Conservation (phyloP, 2,113 vertebrate species). For the Microtus oregoni region DNA sequence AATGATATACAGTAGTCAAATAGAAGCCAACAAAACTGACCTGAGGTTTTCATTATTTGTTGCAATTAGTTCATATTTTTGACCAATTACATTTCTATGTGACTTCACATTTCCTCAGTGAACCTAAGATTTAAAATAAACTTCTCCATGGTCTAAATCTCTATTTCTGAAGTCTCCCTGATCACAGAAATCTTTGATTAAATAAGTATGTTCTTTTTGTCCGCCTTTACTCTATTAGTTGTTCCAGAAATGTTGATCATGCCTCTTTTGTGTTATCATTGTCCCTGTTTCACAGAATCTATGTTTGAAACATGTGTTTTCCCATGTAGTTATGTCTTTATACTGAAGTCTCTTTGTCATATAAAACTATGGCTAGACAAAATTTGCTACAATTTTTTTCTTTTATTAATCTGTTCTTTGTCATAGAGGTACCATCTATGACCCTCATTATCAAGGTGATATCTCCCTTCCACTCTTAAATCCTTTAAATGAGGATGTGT, state of each 20-base stretch:
- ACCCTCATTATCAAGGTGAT: background rate
- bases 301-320: background rate
- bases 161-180: background rate
- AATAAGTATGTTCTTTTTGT: background rate
- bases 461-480: background rate
- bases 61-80: background rate
- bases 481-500: background rate
- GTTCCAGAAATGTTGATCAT: background rate
- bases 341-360: background rate
- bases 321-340: background rate
- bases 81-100: background rate
- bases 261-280: background rate
- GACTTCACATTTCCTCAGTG: background rate
- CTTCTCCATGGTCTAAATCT: background rate
- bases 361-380: background rate
- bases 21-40: background rate
- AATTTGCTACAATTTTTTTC: background rate
- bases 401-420: background rate
- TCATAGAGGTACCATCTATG: background rate
- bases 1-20: background rate
- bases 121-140: background rate
- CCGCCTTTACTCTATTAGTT: background rate
- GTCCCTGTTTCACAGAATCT: background rate
- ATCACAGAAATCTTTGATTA: background rate
- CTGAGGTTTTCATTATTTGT: no score